Percentiles rank a stretch among this genome's conserved stretches.
phyloP scores from a whole-genome alignment of 2,113 vertebrate genomes.

The Sebastes schlegelii region DNA sequence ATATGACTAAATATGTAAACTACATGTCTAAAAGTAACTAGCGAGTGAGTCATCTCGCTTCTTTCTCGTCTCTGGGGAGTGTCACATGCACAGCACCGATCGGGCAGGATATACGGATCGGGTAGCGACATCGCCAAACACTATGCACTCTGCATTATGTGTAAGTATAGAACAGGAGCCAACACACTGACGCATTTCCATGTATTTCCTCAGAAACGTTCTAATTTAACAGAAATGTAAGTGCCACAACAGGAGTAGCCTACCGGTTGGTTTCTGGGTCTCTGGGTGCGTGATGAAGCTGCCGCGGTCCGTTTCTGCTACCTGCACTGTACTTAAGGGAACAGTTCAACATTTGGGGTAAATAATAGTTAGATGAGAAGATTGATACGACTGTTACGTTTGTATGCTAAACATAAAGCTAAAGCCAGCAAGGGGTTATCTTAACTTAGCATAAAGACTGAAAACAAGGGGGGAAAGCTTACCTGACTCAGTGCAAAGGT shows the following conservation, averaged over 20 bases:
- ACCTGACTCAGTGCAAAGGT: no score
- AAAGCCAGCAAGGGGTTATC: background rate
- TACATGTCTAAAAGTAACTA: background rate
- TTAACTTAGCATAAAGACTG: background rate
- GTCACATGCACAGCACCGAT: background rate
- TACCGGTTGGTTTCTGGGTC: background rate
- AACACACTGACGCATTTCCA: background rate
- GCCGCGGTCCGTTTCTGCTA: background rate
- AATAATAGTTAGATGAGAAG: background rate
- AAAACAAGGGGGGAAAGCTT: background rate
- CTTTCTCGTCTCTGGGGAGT: background rate
- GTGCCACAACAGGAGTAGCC: background rate
- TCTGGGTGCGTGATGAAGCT: background rate
- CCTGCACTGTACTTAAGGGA: background rate
- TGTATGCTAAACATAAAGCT: constrained; percentile 10
- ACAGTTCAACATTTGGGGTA: background rate
- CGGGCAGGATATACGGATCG: background rate
- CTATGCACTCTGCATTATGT: no score
- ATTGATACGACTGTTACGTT: background rate
- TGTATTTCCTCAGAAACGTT: background rate
- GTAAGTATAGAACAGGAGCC: no score
- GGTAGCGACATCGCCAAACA: no score
- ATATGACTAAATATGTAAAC: background rate
- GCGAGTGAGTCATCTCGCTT: background rate
- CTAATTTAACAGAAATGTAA: background rate